Conservation (phyloP, 1,140 invertebrate genomes). For the Amphibalanus amphitrite region DNA sequence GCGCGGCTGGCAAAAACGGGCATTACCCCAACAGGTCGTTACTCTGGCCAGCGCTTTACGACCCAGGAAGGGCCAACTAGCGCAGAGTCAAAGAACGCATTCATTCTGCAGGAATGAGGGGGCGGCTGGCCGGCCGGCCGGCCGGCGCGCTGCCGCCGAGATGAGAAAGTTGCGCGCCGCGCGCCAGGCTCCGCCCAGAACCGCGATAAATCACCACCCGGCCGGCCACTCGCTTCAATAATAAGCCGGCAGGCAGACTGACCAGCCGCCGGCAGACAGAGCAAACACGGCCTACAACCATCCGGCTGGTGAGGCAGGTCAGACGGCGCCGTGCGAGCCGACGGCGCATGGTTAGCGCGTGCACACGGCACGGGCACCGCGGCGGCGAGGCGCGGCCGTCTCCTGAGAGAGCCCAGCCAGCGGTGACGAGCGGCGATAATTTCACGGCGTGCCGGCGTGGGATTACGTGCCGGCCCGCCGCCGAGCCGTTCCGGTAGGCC, state of each 20-base stretch:
- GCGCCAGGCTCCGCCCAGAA: no score
- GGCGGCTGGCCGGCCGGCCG: no score
- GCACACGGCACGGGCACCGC: background rate
- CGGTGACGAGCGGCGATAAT: no score
- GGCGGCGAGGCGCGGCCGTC: no score
- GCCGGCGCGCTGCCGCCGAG: background rate
- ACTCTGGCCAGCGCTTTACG: background rate
- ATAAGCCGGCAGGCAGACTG: background rate
- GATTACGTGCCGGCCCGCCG: no score
- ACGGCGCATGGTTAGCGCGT: background rate
- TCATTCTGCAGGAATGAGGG: background rate
- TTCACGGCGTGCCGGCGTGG: no score
- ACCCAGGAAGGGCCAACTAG: background rate
- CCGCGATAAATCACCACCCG: background rate
- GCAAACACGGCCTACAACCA: background rate
- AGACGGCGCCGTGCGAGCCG: no score
- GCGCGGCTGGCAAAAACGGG: background rate
- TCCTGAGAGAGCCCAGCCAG: no score
- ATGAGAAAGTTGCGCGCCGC: background rate
- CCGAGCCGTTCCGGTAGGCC: no score
- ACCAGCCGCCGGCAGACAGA: background rate
- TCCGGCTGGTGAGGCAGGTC: background rate
- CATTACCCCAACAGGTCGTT: slow-evolving; percentile 1
- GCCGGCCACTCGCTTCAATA: background rate
- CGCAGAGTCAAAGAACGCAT: slow-evolving; percentile 1